Conservation (phyloP, 92 coral and sea anemone species). For the Desmophyllum pertusum region DNA sequence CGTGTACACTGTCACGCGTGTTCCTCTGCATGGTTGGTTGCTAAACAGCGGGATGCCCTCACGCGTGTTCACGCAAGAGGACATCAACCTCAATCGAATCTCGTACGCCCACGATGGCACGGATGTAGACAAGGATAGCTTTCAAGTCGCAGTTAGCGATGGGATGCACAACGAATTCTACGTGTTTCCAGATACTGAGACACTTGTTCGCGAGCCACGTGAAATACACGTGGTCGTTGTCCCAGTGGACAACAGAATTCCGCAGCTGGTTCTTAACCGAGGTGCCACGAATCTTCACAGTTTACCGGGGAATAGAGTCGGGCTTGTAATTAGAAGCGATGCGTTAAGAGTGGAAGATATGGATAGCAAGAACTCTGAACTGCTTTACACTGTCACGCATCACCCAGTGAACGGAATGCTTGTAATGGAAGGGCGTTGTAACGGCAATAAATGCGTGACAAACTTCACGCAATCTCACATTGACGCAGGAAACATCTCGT, state of each 20-base stretch:
- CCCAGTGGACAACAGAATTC: conserved; percentile 92
- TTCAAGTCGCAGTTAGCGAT: conserved; percentile 72
- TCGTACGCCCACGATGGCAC: conserved; percentile 96
- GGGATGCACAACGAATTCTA: conserved; percentile 80
- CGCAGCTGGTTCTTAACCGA: conserved; percentile 78
- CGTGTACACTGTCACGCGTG: conserved; percentile 70
- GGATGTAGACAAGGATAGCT: conserved; percentile 81
- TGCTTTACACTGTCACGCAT: conserved; percentile 63
- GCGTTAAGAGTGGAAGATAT: conserved; percentile 80
- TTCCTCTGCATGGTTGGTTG: conserved; percentile 86
- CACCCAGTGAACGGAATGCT: conserved; percentile 76
- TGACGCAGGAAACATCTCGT: conserved; percentile 58
- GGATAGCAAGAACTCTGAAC: conserved; percentile 75
- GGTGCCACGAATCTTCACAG: conserved; percentile 86
- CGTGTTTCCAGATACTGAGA: conserved; percentile 71
- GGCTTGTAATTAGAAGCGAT: conserved; percentile 67
- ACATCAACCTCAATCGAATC: conserved; percentile 74
- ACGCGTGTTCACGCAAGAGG: conserved; percentile 82
- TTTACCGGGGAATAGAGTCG: conserved; percentile 64
- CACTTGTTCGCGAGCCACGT: conserved; percentile 65
- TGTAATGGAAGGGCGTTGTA: conserved; percentile 29
- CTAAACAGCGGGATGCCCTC: conserved; percentile 71
- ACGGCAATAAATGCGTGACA: conserved; percentile 42
- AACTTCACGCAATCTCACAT: conserved; percentile 82
- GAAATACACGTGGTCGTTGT: conserved; percentile 59